A percentile compares a stretch with the other conserved stretches of the same genome.
Conservation (phyloP, 2,113 vertebrate genomes). For the Sciurus niger region DNA sequence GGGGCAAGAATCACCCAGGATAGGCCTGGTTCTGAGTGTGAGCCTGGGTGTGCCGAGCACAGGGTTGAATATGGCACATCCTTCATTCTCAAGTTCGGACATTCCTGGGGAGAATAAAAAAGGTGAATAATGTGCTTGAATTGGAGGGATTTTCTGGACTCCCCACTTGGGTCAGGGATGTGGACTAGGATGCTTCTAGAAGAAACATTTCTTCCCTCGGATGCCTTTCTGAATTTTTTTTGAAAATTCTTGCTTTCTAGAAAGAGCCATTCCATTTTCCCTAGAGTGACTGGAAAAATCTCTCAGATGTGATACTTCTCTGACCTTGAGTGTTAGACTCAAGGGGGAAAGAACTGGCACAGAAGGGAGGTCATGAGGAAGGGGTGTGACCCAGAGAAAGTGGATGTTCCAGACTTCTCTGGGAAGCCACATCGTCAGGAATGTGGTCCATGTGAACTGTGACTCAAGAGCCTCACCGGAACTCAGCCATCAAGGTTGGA, state of each 20-base stretch:
- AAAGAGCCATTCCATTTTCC: fast-evolving
- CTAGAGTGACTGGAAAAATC: neutral
- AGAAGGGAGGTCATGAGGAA: neutral
- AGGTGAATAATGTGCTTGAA: neutral
- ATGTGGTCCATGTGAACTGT: neutral
- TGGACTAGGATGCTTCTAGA: neutral
- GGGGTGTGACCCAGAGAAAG: neutral
- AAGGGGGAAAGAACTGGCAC: neutral
- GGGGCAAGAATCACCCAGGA: neutral
- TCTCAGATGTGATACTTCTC: neutral
- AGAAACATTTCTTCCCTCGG: neutral
- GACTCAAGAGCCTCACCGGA: neutral
- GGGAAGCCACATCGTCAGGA: neutral
- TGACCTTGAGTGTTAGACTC: neutral
- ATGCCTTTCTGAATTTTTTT: neutral
- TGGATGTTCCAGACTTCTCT: neutral
- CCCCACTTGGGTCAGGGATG: neutral
- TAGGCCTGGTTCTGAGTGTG: neutral
- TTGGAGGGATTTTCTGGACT: neutral
- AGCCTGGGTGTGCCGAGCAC: neutral
- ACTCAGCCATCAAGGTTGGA: neutral
- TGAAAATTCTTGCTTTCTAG: neutral
- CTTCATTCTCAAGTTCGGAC: neutral
- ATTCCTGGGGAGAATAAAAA: neutral
- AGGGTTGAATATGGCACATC: neutral